Conservation (phyloP, 2,797 vertebrate genomes). For the Orientallactaga sibirica region DNA sequence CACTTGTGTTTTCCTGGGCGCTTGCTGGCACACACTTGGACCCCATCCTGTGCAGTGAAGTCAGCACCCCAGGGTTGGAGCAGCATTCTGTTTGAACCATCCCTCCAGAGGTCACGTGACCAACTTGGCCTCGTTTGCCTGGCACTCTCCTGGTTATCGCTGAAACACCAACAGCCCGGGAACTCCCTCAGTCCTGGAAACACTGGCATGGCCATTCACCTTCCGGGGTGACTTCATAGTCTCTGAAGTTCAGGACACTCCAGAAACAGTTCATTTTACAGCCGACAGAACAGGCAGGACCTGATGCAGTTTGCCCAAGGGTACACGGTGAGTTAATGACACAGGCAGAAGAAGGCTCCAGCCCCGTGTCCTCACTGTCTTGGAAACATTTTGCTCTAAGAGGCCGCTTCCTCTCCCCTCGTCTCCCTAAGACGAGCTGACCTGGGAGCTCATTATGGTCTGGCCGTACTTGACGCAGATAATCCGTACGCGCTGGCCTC, state of each 20-base stretch:
- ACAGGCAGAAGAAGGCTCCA: neutral
- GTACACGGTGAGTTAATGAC: neutral
- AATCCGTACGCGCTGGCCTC: constrained; percentile 39
- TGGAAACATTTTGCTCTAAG: constrained; percentile 38
- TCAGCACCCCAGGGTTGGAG: neutral
- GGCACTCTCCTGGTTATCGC: neutral
- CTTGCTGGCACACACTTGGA: neutral
- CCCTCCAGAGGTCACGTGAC: neutral
- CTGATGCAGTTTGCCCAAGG: neutral
- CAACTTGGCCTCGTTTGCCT: neutral
- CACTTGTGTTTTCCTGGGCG: too few relatives aligned
- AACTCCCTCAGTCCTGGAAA: neutral
- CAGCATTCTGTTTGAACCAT: neutral
- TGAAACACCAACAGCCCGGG: neutral
- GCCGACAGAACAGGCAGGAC: neutral
- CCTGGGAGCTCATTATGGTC: too few relatives aligned
- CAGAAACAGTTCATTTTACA: neutral
- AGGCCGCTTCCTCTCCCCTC: constrained; percentile 18
- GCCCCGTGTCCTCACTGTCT: neutral
- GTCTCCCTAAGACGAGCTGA: neutral
- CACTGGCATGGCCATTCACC: neutral
- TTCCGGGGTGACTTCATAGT: neutral
- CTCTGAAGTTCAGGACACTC: neutral
- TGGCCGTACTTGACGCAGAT: neutral
- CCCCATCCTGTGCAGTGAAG: neutral